Conservation (phyloP, 2,797 vertebrate genomes). For the Distichodus sexfasciatus region DNA sequence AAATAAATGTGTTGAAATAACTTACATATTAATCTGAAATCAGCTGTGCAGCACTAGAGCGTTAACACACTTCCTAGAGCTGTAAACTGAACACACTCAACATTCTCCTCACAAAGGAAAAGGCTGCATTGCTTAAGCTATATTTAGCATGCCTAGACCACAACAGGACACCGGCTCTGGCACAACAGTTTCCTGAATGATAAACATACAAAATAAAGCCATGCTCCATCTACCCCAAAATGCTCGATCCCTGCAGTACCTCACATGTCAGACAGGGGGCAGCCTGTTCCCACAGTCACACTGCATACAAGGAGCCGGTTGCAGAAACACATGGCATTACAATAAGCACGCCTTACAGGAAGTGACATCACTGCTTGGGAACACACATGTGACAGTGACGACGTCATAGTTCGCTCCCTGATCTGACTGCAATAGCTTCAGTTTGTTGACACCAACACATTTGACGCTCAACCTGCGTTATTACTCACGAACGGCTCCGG, state of each 20-base stretch:
- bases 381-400: neutral
- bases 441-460: neutral
- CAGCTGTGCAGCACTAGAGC: neutral
- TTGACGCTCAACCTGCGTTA: neutral
- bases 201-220: neutral
- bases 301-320: neutral
- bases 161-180: neutral
- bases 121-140: neutral
- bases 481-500: neutral
- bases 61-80: no score
- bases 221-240: neutral
- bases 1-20: neutral
- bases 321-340: neutral
- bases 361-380: conserved; percentile 18
- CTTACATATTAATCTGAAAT: neutral
- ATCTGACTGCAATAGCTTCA: neutral
- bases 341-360: conserved; percentile 14
- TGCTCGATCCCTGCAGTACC: conserved; percentile 48
- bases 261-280: conserved; percentile 56
- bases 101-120: neutral
- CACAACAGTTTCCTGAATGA: neutral
- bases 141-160: neutral
- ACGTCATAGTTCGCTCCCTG: conserved; percentile 2
- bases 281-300: conserved; percentile 45
- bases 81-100: no score